Conservation (phyloP, 2,113 vertebrate species). For the Toxotes chatareus region DNA sequence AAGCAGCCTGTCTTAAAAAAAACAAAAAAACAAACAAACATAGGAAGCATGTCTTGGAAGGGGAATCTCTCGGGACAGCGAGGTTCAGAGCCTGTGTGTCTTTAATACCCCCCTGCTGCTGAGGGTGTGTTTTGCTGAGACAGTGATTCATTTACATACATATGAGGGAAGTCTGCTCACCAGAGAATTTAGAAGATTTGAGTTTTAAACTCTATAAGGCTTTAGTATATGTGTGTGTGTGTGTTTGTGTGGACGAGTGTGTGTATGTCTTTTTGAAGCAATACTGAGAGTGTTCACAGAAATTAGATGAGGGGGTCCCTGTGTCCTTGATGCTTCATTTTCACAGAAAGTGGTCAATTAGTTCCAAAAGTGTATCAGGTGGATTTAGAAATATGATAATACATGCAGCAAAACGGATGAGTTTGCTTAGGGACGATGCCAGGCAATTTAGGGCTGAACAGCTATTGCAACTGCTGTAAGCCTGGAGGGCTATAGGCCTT, state of each 20-base stretch:
- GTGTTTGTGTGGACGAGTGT: background rate
- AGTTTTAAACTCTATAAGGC: conserved; percentile 41
- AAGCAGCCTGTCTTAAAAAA: background rate
- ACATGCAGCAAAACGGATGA: conserved; percentile 49
- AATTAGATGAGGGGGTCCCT: conserved; percentile 39
- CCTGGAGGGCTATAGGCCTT: no score
- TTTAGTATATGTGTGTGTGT: background rate
- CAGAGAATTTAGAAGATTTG: conserved; percentile 56
- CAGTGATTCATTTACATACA: conserved; percentile 78
- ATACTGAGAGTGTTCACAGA: background rate
- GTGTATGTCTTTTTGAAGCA: background rate
- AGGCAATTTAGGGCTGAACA: conserved; percentile 39
- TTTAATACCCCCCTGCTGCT: conserved; percentile 37
- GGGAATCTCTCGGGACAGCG: conserved; percentile 10
- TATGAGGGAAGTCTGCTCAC: conserved; percentile 59
- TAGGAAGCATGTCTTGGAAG: background rate
- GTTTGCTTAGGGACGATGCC: conserved; percentile 41
- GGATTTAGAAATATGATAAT: conserved; percentile 68
- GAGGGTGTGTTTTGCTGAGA: conserved; percentile 63
- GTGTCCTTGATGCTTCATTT: conserved; percentile 62
- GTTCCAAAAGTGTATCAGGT: conserved; percentile 52
- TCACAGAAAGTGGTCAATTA: conserved; percentile 67
- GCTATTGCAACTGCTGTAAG: conserved; percentile 10
- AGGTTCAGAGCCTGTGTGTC: conserved; percentile 29
- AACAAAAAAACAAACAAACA: background rate